phyloP scores from a whole-genome alignment of 2,113 vertebrate genomes.

The Rhinogobius similis region DNA sequence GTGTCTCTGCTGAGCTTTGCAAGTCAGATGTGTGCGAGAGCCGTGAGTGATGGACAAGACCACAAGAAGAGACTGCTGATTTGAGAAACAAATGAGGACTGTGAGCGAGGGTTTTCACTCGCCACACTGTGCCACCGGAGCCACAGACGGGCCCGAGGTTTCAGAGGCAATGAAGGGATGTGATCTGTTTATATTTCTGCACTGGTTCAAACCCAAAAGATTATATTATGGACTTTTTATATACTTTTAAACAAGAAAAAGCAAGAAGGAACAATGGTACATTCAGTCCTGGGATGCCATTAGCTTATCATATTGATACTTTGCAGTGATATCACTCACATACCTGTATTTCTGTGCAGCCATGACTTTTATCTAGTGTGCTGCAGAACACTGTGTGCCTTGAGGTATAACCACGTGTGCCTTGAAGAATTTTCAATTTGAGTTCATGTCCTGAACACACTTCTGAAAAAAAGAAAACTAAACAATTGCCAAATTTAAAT shows the following conservation, averaged over 20 bases:
- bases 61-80: slow-evolving; percentile 29
- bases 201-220: not conserved
- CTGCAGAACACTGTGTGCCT: no score
- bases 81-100: slow-evolving; percentile 49
- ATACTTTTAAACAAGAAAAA: not conserved
- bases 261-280: not conserved
- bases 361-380: no score
- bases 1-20: slow-evolving; percentile 62
- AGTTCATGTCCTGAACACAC: no score
- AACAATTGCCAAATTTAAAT: no score
- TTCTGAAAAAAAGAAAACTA: no score
- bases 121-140: not conserved
- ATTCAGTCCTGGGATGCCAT: no score
- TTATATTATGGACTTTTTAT: no score
- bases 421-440: no score
- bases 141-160: not conserved
- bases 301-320: no score
- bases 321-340: no score
- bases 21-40: slow-evolving; percentile 50
- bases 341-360: no score
- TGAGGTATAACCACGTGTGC: no score
- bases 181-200: not conserved
- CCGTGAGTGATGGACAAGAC: slow-evolving; percentile 20
- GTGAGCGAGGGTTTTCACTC: not conserved
- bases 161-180: not conserved